Conservation (phyloP, 2,797 vertebrate species). For the Gallinago nigripennis region DNA sequence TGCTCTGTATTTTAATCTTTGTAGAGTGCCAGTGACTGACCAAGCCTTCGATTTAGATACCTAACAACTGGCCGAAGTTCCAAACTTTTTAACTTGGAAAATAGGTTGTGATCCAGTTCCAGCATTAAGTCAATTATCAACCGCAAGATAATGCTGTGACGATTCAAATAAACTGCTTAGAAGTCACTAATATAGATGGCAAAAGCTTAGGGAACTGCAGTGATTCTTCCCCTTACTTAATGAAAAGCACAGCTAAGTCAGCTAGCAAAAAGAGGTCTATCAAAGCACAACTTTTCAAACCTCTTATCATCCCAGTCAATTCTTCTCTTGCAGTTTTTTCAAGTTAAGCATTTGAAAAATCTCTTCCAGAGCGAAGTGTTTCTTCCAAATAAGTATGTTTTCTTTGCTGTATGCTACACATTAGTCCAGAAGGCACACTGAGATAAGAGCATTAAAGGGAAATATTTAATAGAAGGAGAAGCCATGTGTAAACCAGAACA, state of each 20-base stretch:
- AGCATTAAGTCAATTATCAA: background rate
- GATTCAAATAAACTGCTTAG: conserved; percentile 18
- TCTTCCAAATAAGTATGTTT: conserved; percentile 56
- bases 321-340: conserved; percentile 43
- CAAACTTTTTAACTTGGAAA: background rate
- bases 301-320: conserved; percentile 30
- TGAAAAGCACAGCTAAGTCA: conserved; percentile 21
- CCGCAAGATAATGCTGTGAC: background rate
- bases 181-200: background rate
- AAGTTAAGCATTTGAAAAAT: conserved; percentile 67
- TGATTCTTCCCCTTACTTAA: background rate
- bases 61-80: background rate
- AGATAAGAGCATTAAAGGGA: conserved; percentile 74
- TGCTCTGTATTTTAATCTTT: background rate
- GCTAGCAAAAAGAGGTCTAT: conserved; percentile 23
- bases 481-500: conserved; percentile 51
- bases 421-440: conserved; percentile 69
- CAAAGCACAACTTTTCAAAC: conserved; percentile 24
- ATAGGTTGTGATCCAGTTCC: background rate
- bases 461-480: conserved; percentile 50
- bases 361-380: conserved; percentile 50
- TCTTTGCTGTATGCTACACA: conserved; percentile 16
- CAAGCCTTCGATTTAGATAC: background rate
- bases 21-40: background rate
- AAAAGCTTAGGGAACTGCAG: background rate